Evolutionary conservation across 2,888 invertebrate genomes (phyloP).

Genomic region (Ganaspis brasiliensis): DNA sequence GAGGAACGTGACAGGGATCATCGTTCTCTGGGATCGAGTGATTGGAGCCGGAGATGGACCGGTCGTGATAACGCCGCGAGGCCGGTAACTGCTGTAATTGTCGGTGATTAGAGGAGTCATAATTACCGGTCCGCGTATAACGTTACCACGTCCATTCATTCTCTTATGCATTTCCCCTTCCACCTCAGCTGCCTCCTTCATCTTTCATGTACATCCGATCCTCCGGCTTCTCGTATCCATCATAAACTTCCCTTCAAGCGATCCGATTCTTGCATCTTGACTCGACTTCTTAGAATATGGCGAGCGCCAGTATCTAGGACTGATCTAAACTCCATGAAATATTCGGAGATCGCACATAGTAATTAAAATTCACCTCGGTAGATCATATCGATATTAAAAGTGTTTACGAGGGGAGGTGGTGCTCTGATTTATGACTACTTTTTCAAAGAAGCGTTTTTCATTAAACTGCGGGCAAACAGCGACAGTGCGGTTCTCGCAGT

Average conservation of each 20-base stretch:
- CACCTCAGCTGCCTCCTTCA: background rate
- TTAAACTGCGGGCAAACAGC: too few relatives aligned
- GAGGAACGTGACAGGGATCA: conserved; percentile 23
- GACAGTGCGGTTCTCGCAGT: too few relatives aligned
- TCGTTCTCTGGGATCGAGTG: conserved; percentile 46
- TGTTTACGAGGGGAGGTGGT: background rate
- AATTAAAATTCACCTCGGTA: conserved; percentile 25
- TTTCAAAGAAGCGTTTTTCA: background rate
- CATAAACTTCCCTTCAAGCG: conserved; percentile 23
- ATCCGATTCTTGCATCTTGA: conserved; percentile 28
- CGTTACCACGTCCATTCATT: conserved; percentile 75
- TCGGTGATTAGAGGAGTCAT: conserved; percentile 79
- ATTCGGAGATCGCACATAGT: conserved; percentile 21
- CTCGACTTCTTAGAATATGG: conserved; percentile 15
- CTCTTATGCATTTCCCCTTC: conserved; percentile 51
- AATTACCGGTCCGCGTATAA: conserved; percentile 74
- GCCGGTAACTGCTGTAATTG: conserved; percentile 78
- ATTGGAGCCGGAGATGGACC: conserved; percentile 70
- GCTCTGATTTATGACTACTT: background rate
- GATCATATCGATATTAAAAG: conserved; percentile 26
- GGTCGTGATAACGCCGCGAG: conserved; percentile 76
- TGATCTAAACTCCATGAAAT: conserved; percentile 29
- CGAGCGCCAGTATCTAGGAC: conserved; percentile 10
- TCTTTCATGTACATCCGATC: conserved; percentile 13
- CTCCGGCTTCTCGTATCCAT: conserved; percentile 26